Percentiles rank a stretch among this genome's conserved stretches.
Evolutionary conservation across 1,140 invertebrate species (phyloP).

Genomic region (Leptinotarsa undecemlineata): DNA sequence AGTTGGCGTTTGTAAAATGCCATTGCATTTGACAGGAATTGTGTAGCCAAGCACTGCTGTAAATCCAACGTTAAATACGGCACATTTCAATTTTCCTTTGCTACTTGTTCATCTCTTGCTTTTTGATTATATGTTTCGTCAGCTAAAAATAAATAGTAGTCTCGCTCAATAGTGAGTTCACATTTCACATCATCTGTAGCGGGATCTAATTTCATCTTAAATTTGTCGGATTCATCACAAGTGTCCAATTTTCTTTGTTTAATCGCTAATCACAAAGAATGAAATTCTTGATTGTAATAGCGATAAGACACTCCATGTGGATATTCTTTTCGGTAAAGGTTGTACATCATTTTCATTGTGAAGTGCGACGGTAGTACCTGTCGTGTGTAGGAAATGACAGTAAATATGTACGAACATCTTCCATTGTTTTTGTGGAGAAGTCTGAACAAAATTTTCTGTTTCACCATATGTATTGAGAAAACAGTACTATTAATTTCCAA

Average conservation of each 20-base stretch:
- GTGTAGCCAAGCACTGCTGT: constrained; percentile 14
- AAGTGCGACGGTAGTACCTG: neutral
- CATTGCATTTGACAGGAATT: neutral
- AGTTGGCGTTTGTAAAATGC: neutral
- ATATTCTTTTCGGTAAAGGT: neutral
- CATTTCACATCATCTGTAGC: constrained; percentile 17
- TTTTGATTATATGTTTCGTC: neutral
- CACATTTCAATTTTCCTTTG: neutral
- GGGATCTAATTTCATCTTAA: constrained; percentile 3
- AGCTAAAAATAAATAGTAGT: constrained; percentile 7
- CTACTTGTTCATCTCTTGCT: neutral
- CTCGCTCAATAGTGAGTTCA: constrained; percentile 13
- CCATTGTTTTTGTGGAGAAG: neutral
- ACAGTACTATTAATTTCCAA: neutral
- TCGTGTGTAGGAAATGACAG: neutral
- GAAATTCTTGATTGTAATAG: constrained; percentile 8
- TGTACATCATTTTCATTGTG: constrained; percentile 13
- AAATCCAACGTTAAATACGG: neutral
- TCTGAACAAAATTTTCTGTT: neutral
- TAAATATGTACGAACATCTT: neutral
- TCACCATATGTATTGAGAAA: neutral
- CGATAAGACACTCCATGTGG: constrained; percentile 6
- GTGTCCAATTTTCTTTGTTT: constrained; percentile 8
- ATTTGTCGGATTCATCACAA: constrained; percentile 10
- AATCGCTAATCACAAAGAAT: neutral